Base-by-base conservation (phyloP, 2,797 vertebrate genomes). In the Echiichthys vipera region DNA sequence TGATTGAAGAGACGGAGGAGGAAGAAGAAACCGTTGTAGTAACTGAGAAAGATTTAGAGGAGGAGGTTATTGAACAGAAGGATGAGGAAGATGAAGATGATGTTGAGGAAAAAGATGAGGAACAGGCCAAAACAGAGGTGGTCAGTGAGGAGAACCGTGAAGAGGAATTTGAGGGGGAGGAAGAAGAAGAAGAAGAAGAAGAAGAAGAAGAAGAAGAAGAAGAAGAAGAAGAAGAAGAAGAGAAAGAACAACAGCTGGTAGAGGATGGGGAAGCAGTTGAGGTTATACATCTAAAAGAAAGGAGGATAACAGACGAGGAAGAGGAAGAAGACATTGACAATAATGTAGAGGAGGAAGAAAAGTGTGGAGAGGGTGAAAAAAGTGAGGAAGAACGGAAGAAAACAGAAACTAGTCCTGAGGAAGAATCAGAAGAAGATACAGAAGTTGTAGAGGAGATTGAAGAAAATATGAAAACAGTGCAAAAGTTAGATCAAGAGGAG, bases 401-500 rank as follows among this genome's bases (percentile, higher is more conserved):
- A 54, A 47, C 18, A 47, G 34, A 32, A 62, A 18, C 9, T 4
- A 43, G 36, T 29, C 1, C 32, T 24, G 49, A 71, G 15, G 57
- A 73, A 50, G 64, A 79, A 71, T 73, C 54, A 15, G 32, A 5
- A 27, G 74, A 63, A 24, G 47, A 64, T 7, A 47, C 32, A 34
- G 65, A 78, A 12, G 10, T 5, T 25, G 8, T 43, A 11, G 68
- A 86, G 13, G 64, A 82, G 55, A 18, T 0, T 14, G 67, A 55
- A 27, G 74, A 81, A 57, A 39, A 57, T 27, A n/a, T 46, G 5
- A 39, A 37, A 59, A 20, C 34, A 50, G 43, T 22, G 18, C 61
- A 85, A 45, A 68, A 1, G 13, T 14, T 14, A 36, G 43, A 69
- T 36, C 58, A 78, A 49, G 67, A 65, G 22, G 79, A 80, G 27